A percentile compares a stretch with the other conserved stretches of the same genome.
Evolutionary conservation across 2,888 invertebrate genomes (phyloP).

Genomic region (Hemicrepidius hirtus): DNA sequence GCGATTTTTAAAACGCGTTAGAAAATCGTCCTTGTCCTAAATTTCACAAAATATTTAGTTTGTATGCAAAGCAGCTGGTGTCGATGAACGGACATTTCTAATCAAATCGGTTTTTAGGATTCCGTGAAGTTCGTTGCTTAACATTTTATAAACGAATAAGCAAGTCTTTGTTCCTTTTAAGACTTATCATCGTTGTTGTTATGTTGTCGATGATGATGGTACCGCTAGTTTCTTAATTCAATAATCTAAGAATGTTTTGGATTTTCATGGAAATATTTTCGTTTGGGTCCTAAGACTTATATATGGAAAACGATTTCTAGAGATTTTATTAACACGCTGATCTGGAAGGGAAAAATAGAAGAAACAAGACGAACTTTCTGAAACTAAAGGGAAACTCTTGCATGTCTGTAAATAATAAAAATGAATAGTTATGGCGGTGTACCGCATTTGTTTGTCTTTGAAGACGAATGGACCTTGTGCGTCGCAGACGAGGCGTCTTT

Average conservation of each 20-base stretch:
- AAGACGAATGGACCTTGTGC: constrained; percentile 33
- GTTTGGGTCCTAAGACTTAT: constrained; percentile 7
- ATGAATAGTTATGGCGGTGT: constrained; percentile 5
- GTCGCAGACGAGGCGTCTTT: constrained; percentile 57
- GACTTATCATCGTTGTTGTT: constrained; percentile 1
- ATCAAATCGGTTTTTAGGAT: background rate
- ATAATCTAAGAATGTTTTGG: constrained; percentile 9
- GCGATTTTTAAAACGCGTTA: background rate
- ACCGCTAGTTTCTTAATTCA: constrained; percentile 9
- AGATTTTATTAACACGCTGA: background rate
- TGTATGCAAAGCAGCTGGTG: constrained; percentile 9
- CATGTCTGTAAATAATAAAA: background rate
- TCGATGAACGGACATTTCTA: constrained; percentile 16
- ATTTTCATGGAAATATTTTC: constrained; percentile 17
- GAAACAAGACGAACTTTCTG: too few relatives aligned
- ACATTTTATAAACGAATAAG: constrained; percentile 12
- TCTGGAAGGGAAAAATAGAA: too few relatives aligned
- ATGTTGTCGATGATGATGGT: constrained; percentile 7
- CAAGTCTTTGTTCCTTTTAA: constrained; percentile 10
- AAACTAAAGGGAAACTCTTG: background rate
- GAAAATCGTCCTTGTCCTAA: constrained; percentile 16
- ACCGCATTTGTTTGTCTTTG: constrained; percentile 3
- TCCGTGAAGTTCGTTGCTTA: constrained; percentile 1
- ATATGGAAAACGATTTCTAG: constrained; percentile 1
- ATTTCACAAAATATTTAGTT: constrained; percentile 16